Evolutionary conservation across 23 tunicate genomes (phyloP).

Genomic region (Clavelina lepadiformis): DNA sequence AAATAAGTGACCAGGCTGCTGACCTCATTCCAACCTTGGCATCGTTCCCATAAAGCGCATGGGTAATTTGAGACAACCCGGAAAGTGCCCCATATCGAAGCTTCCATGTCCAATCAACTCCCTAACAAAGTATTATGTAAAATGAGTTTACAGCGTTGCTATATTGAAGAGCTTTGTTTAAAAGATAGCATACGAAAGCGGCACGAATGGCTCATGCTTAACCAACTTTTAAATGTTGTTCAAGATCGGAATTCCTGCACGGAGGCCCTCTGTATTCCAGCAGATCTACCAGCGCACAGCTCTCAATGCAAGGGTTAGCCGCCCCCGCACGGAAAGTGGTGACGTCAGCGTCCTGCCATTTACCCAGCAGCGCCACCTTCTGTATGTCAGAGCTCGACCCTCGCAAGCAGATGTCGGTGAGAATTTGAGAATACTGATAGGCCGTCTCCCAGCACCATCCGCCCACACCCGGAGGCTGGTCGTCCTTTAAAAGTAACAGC

Average conservation of each 20-base stretch:
- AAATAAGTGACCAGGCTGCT: constrained; percentile 88
- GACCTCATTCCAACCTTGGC: constrained; percentile 63
- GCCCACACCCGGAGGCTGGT: constrained; percentile 28
- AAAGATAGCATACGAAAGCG: no score
- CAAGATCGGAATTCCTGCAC: no score
- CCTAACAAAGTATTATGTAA: constrained; percentile 3
- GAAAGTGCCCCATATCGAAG: constrained; percentile 81
- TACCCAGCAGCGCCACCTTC: constrained; percentile 82
- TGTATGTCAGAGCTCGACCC: constrained; percentile 43
- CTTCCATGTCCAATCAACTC: constrained; percentile 63
- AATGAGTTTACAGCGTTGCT: no score
- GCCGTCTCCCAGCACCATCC: constrained; percentile 75
- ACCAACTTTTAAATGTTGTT: no score
- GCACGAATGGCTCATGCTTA: no score
- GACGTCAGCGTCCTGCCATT: constrained; percentile 92
- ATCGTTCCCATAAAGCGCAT: constrained; percentile 37
- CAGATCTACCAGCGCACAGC: constrained; percentile 78
- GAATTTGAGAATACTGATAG: constrained; percentile 56
- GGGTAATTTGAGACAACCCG: constrained; percentile 41
- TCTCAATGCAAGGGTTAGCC: constrained; percentile 76
- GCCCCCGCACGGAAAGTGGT: constrained; percentile 84
- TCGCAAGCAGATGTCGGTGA: constrained; percentile 63
- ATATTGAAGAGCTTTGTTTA: no score
- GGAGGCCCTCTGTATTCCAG: constrained; percentile 61
- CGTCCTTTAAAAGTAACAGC: not conserved